Evolutionary conservation across 2,888 invertebrate species (phyloP), one percentile per base, ranked within the genome.

Genomic region (Cataglyphis cursor): DNA sequence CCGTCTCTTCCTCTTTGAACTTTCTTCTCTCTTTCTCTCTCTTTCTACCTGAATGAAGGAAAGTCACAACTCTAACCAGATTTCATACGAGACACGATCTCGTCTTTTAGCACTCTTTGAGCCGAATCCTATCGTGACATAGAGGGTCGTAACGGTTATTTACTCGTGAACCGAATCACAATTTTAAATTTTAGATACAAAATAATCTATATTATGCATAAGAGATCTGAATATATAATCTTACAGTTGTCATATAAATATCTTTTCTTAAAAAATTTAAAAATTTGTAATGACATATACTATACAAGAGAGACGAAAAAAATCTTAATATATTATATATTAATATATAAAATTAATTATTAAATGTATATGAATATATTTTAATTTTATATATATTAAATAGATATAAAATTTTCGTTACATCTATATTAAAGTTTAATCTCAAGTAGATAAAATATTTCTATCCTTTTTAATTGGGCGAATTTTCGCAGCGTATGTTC

Each of bases 61-160:
- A 84, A 82, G 48, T 82, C 70, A 38, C 35, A 12, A 15, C 54
- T 12, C 44, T 48, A 31, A 62, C 6, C 54, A 65, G 76, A 64
- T 59, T 70, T 51, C 57, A 57, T 76, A 48, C 65, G 84, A 76
- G 76, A 66, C 57, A 59, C 72, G 70, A 57, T 28, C 65, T 44
- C 31, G 41, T 59, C 54, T 57, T 8, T 31, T 44, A 51, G 64
- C 66, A 21, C 24, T 70, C 64, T 75, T 81, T 76, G 78, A 83
- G 73, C 80, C 73, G 75, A 85, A 82, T 87, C 64, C 64, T 31
- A 35, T 18, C 61, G 44, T 10, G n/a, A 38, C 70, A 83, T 72
- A 70, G 83, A 80, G 59, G 66, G 44, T 59, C 68, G 61, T 64
- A 44, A 57, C 66, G 54, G 78, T 81, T 81, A 83, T 85, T 85